Base-by-base conservation (phyloP, 2,113 vertebrate species). In the Poicephalus meyeri region DNA sequence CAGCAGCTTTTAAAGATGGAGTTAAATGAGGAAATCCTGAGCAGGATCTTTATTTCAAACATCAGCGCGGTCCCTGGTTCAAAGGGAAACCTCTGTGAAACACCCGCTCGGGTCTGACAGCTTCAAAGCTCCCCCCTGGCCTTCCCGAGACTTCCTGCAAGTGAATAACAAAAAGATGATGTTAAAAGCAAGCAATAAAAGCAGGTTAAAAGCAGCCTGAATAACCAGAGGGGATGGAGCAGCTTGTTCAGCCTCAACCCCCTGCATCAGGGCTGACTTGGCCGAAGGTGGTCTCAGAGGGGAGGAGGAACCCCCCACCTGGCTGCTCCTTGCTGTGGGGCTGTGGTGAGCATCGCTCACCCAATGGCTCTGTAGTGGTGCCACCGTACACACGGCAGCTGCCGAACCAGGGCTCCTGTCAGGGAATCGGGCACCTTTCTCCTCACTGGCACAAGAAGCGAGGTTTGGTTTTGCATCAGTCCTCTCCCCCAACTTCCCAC, bases 401-500 rank as follows among this genome's bases (percentile, higher is more conserved):
- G 63, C 50, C 78, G 16, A 1, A 31, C 25, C 49, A 3, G n/a
- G 21, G 35, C 10, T 78, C 60, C 72, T 61, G 33, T 31, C n/a
- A 44, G 33, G n/a, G 18, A 60, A 7, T 7, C 3, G 3, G 69
- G 88, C 42, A 63, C 46, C 55, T 80, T 73, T 31, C 26, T 33
- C 53, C 46, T 46, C 23, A 0, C 63, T 56, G 37, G 29, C 2
- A 7, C 3, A 6, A 61, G 66, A 80, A 37, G 28, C 0, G 2
- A 78, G 42, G 46, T 5, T 72, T 12, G 0, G 8, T 13, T 35
- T 13, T 6, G 5, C 26, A 10, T 28, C 21, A 17, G 28, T 39
- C 21, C 16, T 52, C n/a, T 39, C 24, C 35, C 41, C 15, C 28
- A 1, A 1, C 29, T 5, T 39, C 88, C 52, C 31, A 29, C 7